Evolutionary conservation across 1,140 invertebrate species (phyloP), one percentile per base, ranked within the genome.

Genomic region (Megathymus violae): DNA sequence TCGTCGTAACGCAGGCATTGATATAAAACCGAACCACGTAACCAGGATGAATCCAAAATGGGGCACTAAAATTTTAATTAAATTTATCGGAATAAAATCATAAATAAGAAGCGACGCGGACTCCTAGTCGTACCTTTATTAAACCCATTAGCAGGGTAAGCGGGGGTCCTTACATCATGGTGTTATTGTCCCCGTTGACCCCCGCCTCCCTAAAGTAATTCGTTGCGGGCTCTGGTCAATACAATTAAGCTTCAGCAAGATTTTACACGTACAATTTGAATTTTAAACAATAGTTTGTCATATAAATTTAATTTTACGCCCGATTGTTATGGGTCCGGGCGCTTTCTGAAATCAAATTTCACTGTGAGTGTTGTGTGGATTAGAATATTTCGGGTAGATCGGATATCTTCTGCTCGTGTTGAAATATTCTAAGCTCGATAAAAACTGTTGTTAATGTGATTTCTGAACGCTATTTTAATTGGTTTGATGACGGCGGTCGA

Each of bases 221-320:
- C 65, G 64, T 56, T 65, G 67, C 41, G 59, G 69, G 76, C 61
- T 70, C 66, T 76, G 84, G 85, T 86, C 80, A 87, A 84, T 85
- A 86, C 79, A 86, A 88, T 88, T 90, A 86, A 76, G 80, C 74
- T 69, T 48, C 67, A 71, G 74, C 78, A 88, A 87, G 84, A 88
- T 90, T 89, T 86, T 76, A 76, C 82, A 82, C 82, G 85, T 84
- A 84, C 83, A 78, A 87, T 90, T 82, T 87, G 81, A 88, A 90
- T 88, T 86, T 87, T 88, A 86, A 88, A 84, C 84, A 85, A 88
- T 88, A 88, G 87, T 90, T 90, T 88, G 88, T 88, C 85, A 87
- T 83, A 85, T 85, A 84, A 86, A 90, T 86, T 88, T 83, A 86
- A 85, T 90, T 88, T 85, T 78, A 83, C 80, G 64, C 71, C 17